A percentile compares a stretch with the other conserved stretches of the same genome.
phyloP scores from a whole-genome alignment of 2,113 vertebrate genomes.

The Leucoraja erinaceus region DNA sequence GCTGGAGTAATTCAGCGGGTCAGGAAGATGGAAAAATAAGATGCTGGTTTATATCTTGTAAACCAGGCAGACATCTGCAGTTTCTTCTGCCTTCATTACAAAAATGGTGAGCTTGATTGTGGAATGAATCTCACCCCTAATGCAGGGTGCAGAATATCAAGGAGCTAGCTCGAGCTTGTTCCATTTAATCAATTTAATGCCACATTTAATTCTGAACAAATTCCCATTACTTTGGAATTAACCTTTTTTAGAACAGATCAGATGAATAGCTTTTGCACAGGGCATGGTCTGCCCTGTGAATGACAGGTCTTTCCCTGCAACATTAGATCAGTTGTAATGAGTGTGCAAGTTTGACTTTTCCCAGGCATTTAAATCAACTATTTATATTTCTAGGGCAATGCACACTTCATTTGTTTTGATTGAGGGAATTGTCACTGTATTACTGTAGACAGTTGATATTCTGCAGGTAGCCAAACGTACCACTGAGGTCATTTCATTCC shows the following conservation, averaged over 20 bases:
- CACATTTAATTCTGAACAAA: constrained; percentile 30
- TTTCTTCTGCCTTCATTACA: no score
- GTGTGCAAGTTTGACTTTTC: constrained; percentile 11
- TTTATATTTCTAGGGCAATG: constrained; percentile 10
- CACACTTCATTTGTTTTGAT: constrained; percentile 22
- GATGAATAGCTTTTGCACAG: background rate
- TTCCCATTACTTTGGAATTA: constrained; percentile 30
- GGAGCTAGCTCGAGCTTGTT: background rate
- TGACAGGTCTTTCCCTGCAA: constrained; percentile 22
- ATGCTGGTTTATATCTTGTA: no score
- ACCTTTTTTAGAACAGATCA: background rate
- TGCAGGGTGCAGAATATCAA: background rate
- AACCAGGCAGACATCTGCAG: no score
- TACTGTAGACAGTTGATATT: background rate
- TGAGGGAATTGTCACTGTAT: constrained; percentile 9
- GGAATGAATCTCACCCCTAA: background rate
- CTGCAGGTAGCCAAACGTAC: background rate
- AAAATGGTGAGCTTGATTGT: background rate
- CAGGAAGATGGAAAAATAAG: no score
- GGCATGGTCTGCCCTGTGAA: background rate
- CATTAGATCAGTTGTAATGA: constrained; percentile 34
- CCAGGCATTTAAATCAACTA: constrained; percentile 31
- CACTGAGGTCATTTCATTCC: background rate
- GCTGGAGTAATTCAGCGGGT: no score
- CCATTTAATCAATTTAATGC: constrained; percentile 22